These are phyloP conservation scores for Orchesellides sinensis DNA, from an alignment of 2,888 invertebrate genomes.

Conservation along the genomic window DNA sequence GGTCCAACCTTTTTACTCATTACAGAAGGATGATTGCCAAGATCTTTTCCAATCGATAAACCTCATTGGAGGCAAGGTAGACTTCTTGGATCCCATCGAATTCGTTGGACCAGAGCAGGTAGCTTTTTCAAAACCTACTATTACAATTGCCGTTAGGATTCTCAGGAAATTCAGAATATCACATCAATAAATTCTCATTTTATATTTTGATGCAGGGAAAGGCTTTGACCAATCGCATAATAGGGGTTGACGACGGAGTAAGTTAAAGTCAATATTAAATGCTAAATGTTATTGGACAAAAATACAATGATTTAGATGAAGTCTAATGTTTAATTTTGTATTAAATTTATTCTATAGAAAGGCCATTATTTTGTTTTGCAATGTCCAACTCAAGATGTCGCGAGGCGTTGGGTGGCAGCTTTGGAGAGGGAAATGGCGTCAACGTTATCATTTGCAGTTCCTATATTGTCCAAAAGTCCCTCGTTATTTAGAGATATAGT, in stretches of 20 bases:
- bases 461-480: slow-evolving; percentile 75
- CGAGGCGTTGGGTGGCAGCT: slow-evolving; percentile 79
- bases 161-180: not conserved
- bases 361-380: slow-evolving; percentile 79
- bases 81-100: slow-evolving; percentile 78
- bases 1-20: too few relatives aligned
- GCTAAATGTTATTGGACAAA: slow-evolving; percentile 14
- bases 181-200: not conserved
- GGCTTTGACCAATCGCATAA: slow-evolving; percentile 74
- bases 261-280: slow-evolving; percentile 61
- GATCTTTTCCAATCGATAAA: slow-evolving; percentile 77
- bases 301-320: not conserved
- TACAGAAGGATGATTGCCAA: slow-evolving; percentile 77
- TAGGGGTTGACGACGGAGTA: slow-evolving; percentile 77
- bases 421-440: slow-evolving; percentile 75
- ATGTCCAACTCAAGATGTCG: slow-evolving; percentile 77
- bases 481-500: slow-evolving; percentile 78
- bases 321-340: not conserved
- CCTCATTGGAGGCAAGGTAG: slow-evolving; percentile 79
- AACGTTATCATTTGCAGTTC: slow-evolving; percentile 67
- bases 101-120: slow-evolving; percentile 79
- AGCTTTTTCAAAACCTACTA: slow-evolving; percentile 65
- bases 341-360: slow-evolving; percentile 76
- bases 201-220: slow-evolving; percentile 69
- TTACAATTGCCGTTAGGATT: not conserved